These are phyloP conservation scores for Mormyrus iriodes DNA, from an alignment of 2,113 vertebrate species.

Conservation along the genomic window DNA sequence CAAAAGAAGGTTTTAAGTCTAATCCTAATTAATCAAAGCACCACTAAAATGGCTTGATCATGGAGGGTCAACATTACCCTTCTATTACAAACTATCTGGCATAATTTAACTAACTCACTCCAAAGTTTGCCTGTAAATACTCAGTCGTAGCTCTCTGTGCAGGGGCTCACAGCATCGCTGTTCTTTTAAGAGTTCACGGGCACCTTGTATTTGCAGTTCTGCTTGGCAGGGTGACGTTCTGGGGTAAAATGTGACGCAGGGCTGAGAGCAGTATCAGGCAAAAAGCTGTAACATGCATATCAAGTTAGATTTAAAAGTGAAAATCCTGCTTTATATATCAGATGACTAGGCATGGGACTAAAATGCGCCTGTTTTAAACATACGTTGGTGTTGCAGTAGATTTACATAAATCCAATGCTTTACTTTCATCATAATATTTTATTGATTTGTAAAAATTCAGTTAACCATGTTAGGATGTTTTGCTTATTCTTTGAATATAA, in stretches of 20 bases:
- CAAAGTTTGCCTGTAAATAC: constrained; percentile 21
- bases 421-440: neutral
- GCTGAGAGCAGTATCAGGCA: neutral
- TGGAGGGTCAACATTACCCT: neutral
- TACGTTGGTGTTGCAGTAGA: neutral
- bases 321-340: neutral
- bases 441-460: neutral
- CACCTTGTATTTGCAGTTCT: constrained; percentile 18
- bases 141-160: constrained; percentile 3
- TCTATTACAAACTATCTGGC: constrained; percentile 13
- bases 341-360: neutral
- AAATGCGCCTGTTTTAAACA: neutral
- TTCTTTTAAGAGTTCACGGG: constrained; percentile 17
- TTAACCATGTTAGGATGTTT: neutral
- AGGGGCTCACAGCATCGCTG: neutral
- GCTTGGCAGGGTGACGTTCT: neutral
- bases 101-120: constrained; percentile 24
- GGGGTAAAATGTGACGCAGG: constrained; percentile 2
- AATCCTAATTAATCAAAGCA: neutral
- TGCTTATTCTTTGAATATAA: neutral
- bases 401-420: neutral
- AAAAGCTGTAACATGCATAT: neutral
- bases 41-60: neutral
- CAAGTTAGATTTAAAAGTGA: neutral
- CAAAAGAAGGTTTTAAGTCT: neutral